Evolutionary conservation across 2,113 vertebrate species (phyloP).

Genomic region (Myanophis thanlyinensis): DNA sequence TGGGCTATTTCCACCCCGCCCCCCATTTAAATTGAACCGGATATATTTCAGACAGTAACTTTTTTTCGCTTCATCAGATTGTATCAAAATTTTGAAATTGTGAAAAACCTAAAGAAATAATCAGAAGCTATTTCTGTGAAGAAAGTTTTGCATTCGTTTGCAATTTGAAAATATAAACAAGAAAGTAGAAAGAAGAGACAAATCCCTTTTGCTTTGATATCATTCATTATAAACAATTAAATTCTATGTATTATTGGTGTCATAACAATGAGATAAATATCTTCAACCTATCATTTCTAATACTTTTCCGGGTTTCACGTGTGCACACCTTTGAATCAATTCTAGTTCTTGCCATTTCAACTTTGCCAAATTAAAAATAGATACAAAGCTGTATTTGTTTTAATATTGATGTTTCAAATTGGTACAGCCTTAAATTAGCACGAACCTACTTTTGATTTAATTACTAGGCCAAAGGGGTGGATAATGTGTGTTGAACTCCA

Average conservation of each 20-base stretch:
- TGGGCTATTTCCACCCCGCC: not conserved
- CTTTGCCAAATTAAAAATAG: not conserved
- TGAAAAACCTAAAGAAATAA: not conserved
- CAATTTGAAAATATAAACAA: not conserved
- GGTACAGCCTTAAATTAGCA: not conserved
- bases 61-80: not conserved
- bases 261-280: not conserved
- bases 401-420: not conserved
- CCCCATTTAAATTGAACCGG: not conserved
- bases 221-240: not conserved
- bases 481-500: not conserved
- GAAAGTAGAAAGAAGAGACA: not conserved
- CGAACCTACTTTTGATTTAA: not conserved
- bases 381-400: not conserved
- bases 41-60: not conserved
- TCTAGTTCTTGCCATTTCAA: not conserved
- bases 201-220: not conserved
- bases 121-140: not conserved
- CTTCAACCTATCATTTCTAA: not conserved
- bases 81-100: not conserved
- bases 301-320: not conserved
- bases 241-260: not conserved
- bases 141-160: not conserved
- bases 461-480: not conserved
- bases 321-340: not conserved